Conservation (phyloP, 2,113 vertebrate species). For the Pygoscelis adeliae region DNA sequence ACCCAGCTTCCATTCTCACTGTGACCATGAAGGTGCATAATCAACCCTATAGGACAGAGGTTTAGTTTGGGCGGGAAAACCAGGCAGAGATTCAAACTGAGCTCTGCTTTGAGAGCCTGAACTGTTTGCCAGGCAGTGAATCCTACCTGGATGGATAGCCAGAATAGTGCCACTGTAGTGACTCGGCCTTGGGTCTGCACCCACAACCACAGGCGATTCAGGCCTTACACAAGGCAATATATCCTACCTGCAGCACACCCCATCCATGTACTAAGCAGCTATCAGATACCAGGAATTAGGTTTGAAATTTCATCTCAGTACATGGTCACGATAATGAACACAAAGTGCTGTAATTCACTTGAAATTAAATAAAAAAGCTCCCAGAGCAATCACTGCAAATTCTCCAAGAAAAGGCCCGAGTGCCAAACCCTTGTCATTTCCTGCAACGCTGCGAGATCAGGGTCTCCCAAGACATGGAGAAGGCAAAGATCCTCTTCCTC, state of each 20-base stretch:
- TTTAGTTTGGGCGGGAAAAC: not conserved
- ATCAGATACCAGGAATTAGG: not conserved
- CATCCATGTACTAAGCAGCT: not conserved
- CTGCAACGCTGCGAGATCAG: not conserved
- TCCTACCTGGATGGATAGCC: not conserved
- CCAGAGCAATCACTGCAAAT: not conserved
- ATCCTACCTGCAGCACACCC: not conserved
- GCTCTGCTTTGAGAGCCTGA: not conserved
- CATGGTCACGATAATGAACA: not conserved
- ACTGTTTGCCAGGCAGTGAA: not conserved
- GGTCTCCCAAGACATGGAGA: not conserved
- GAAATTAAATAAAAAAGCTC: not conserved
- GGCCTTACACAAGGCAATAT: not conserved
- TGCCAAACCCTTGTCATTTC: not conserved
- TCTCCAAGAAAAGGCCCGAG: not conserved
- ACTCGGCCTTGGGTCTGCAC: not conserved
- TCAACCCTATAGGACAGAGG: not conserved
- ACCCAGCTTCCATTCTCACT: not conserved
- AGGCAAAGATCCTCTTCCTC: not conserved
- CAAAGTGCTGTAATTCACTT: not conserved
- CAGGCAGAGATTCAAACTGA: not conserved
- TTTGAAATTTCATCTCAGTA: not conserved
- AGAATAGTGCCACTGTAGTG: not conserved
- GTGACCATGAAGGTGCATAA: not conserved
- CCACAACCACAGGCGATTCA: fast-evolving